Base-by-base conservation (phyloP, 1,140 invertebrate genomes). In the Temnothorax nylanderi region DNA sequence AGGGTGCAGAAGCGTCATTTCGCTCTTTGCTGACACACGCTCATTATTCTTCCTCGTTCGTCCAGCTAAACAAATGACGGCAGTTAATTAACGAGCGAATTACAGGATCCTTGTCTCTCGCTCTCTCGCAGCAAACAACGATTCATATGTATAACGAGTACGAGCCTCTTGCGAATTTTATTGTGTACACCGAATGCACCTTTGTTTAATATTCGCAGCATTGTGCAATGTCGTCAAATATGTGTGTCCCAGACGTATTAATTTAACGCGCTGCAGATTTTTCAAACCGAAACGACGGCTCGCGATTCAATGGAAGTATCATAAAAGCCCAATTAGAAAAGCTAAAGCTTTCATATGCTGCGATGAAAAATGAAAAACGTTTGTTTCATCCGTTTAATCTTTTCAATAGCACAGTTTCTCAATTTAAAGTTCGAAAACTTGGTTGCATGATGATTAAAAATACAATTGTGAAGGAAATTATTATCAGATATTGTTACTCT, bases 11-110 rank as follows among this genome's bases (percentile, higher is more conserved):
- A 85, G 56, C 87, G 80, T 74, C 58, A 82, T 56, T 78, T 69
- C 51, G 37, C 60, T 71, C 34, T 62, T 72, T 13, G 11, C 2
- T 56, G 26, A 49, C 72, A 41, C 56, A 32, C 13, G 54, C 51
- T 88, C 87, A 51, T 89, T 86, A 88, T 60, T 89, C 87, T 89
- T 85, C 51, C 84, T 86, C 47, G 49, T 71, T 67, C 6, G 13
- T 65, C 13, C 34, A 77, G 47, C 26, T 85, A 71, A 71, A 89
- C 65, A 71, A 88, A 89, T 89, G 64, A 41, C 56, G 44, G 26
- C 69, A 67, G 69, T 89, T 89, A 89, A 89, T 89, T 89, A 86
- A 69, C 26, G 69, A 60, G 26, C 76, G 58, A 76, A 21, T 44
- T 32, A 41, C 44, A 6, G 72, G 13, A 56, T 65, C 13, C 11